phyloP scores from a whole-genome alignment of 2,113 vertebrate genomes.

The Carettochelys insculpta region DNA sequence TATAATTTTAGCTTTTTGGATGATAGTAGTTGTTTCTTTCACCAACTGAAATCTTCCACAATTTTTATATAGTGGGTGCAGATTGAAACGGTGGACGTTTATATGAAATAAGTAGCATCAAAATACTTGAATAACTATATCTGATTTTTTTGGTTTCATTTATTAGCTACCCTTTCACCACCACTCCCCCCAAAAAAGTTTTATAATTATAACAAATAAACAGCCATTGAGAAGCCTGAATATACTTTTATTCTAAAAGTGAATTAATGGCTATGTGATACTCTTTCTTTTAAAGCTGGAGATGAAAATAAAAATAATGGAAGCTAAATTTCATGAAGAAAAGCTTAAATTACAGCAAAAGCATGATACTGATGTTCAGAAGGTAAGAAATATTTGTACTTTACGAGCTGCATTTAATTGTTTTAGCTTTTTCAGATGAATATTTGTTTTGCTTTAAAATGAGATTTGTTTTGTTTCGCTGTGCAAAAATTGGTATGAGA shows the following conservation, averaged over 20 bases:
- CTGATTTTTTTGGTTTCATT: not conserved
- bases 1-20: not conserved
- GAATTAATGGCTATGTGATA: constrained; percentile 25
- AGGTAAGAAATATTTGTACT: constrained; percentile 76
- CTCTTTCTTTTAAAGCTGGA: constrained; percentile 79
- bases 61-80: constrained; percentile 3
- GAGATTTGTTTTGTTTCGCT: not conserved
- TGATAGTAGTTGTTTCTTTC: constrained; percentile 7
- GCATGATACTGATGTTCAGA: constrained; percentile 90
- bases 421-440: not conserved
- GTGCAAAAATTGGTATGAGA: not conserved
- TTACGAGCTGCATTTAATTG: not conserved
- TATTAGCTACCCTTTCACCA: not conserved
- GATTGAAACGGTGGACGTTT: not conserved
- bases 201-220: not conserved
- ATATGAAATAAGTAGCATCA: not conserved
- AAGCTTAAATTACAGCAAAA: constrained; percentile 92
- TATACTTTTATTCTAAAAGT: not conserved
- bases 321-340: constrained; percentile 92
- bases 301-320: constrained; percentile 86
- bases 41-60: constrained; percentile 33
- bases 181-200: not conserved
- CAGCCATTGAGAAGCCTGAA: not conserved
- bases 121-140: not conserved
- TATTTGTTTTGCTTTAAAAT: not conserved